These are phyloP conservation scores for Campoplex nolae DNA, from an alignment of 2,888 invertebrate genomes.

Conservation along the genomic window DNA sequence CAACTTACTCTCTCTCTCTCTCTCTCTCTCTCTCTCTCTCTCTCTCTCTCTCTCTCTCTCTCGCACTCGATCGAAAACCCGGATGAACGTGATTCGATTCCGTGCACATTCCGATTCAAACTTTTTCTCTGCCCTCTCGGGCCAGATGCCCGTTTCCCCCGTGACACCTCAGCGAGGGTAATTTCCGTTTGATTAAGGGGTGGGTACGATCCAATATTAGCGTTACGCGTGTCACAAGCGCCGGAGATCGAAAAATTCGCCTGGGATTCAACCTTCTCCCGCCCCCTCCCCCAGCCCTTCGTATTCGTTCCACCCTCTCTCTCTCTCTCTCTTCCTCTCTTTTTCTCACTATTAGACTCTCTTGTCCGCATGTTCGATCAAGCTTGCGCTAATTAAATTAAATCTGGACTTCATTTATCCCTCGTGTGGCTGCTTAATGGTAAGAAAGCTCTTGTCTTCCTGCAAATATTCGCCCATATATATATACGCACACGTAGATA, in stretches of 20 bases:
- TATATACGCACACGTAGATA: background rate
- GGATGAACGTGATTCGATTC: constrained; percentile 83
- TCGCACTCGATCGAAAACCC: constrained; percentile 52
- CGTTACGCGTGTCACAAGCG: constrained; percentile 73
- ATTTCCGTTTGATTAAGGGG: constrained; percentile 67
- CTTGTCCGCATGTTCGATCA: constrained; percentile 74
- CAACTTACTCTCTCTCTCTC: constrained; percentile 18
- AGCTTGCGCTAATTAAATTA: constrained; percentile 81
- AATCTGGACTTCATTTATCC: constrained; percentile 78
- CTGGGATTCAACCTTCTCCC: constrained; percentile 32
- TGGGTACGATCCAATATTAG: constrained; percentile 76
- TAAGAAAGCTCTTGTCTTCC: constrained; percentile 26
- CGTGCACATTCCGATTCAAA: constrained; percentile 82
- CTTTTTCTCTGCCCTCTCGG: constrained; percentile 76
- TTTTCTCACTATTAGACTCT: constrained; percentile 72
- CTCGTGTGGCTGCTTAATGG: constrained; percentile 63
- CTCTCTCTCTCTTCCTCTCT: constrained; percentile 51
- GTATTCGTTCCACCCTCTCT: background rate
- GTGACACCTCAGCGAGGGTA: constrained; percentile 65
- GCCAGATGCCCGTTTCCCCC: constrained; percentile 58
- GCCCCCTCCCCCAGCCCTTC: constrained; percentile 8
- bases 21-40: constrained; percentile 31
- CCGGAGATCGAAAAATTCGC: constrained; percentile 61
- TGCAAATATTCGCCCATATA: background rate
- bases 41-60: constrained; percentile 31